Percentiles rank a stretch among this genome's conserved stretches.
These are phyloP conservation scores for Agrypnus murinus DNA, from an alignment of 2,888 invertebrate species.

Conservation along the genomic window DNA sequence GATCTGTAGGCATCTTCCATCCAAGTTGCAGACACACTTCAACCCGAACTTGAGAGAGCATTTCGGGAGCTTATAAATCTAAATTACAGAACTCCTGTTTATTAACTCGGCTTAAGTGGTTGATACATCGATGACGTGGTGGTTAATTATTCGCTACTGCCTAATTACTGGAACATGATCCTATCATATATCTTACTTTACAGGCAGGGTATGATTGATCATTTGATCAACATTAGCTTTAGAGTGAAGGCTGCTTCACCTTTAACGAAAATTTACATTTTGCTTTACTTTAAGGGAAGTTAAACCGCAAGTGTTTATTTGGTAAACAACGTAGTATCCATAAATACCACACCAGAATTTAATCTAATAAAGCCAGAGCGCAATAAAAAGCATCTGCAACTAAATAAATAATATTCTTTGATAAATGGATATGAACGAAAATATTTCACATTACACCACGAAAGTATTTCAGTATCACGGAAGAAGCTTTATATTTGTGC, in stretches of 20 bases:
- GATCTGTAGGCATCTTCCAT: slow-evolving; percentile 44
- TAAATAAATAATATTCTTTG: slow-evolving; percentile 34
- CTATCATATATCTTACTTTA: slow-evolving; percentile 66
- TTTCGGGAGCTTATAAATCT: slow-evolving; percentile 57
- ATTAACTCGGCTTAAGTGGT: slow-evolving; percentile 63
- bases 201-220: slow-evolving; percentile 63
- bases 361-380: neutral
- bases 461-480: neutral
- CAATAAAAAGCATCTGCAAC: slow-evolving; percentile 28
- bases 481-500: slow-evolving; percentile 1
- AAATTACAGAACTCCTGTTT: slow-evolving; percentile 60
- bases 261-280: neutral
- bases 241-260: neutral
- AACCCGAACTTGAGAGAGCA: slow-evolving; percentile 44
- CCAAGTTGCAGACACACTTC: slow-evolving; percentile 50
- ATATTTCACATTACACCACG: slow-evolving; percentile 9
- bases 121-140: slow-evolving; percentile 67
- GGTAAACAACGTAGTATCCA: neutral
- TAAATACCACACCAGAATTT: neutral
- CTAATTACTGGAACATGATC: slow-evolving; percentile 68
- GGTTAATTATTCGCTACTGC: slow-evolving; percentile 68
- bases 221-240: slow-evolving; percentile 28
- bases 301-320: neutral
- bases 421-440: slow-evolving; percentile 19
- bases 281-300: too few species aligned